Evolutionary conservation across 2,888 invertebrate species (phyloP).

Genomic region (Tenthredo notha): DNA sequence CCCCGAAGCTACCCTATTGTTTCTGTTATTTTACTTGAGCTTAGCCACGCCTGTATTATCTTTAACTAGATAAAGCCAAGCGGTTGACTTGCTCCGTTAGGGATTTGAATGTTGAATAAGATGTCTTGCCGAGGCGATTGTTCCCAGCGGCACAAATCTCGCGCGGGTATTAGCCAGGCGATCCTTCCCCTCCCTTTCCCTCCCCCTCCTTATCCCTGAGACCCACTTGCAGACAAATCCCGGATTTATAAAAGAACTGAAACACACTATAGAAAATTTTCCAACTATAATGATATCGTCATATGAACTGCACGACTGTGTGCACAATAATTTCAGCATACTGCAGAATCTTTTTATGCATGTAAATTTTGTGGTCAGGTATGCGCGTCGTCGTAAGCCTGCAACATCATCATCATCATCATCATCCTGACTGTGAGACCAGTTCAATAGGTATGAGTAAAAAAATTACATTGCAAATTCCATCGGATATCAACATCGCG

Average conservation of each 20-base stretch:
- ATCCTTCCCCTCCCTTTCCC: neutral
- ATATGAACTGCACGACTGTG: neutral
- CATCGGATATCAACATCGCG: conserved; percentile 56
- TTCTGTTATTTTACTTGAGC: conserved; percentile 50
- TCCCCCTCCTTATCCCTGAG: neutral
- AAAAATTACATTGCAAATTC: conserved; percentile 76
- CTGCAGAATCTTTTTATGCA: neutral
- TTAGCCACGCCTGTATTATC: conserved; percentile 50
- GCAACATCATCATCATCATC: conserved; percentile 31
- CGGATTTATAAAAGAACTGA: conserved; percentile 28
- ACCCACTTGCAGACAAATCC: conserved; percentile 29
- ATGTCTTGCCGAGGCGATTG: conserved; percentile 39
- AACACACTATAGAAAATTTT: neutral
- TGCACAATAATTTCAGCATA: neutral
- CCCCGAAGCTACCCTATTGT: conserved; percentile 41
- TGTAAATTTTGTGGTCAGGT: neutral
- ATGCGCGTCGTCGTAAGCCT: neutral
- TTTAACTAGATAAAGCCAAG: conserved; percentile 48
- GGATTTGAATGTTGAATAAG: conserved; percentile 53
- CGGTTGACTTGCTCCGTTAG: conserved; percentile 11
- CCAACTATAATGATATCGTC: neutral
- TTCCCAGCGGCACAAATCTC: conserved; percentile 25
- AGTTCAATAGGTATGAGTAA: conserved; percentile 48
- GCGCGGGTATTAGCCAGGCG: conserved; percentile 11
- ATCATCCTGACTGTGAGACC: neutral